Conservation (phyloP, 2,888 invertebrate species). For the Norana najaformis region DNA sequence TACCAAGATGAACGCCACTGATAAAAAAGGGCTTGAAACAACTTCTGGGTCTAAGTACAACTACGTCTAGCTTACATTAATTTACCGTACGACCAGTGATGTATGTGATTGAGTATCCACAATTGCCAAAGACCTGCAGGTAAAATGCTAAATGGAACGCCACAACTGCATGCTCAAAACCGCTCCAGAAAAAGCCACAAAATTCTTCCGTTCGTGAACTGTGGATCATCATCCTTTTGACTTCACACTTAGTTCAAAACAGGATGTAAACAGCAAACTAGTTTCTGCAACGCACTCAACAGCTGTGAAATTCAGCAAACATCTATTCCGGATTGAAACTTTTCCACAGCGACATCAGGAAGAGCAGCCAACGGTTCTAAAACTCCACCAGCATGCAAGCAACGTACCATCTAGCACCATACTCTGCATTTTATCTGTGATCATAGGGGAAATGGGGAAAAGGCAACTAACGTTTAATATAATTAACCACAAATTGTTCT, state of each 20-base stretch:
- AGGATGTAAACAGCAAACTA: neutral
- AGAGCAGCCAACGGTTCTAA: neutral
- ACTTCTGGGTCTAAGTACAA: neutral
- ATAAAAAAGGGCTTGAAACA: conserved; percentile 6
- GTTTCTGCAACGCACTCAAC: neutral
- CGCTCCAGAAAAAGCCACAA: neutral
- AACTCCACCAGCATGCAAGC: neutral
- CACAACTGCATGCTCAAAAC: neutral
- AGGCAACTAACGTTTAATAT: conserved; percentile 22
- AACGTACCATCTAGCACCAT: neutral
- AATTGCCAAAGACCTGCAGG: conserved; percentile 7
- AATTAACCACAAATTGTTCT: conserved; percentile 19
- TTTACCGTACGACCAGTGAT: conserved; percentile 13
- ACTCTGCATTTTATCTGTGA: neutral
- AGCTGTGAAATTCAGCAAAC: neutral
- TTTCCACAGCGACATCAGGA: neutral
- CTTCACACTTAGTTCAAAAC: neutral
- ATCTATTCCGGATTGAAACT: neutral
- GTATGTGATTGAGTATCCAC: conserved; percentile 13
- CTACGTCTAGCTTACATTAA: conserved; percentile 7
- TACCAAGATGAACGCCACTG: conserved; percentile 13
- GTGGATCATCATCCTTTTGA: neutral
- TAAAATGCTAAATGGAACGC: conserved; percentile 13
- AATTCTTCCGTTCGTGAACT: neutral
- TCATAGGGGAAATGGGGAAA: conserved; percentile 9